phyloP scores from a whole-genome alignment of 2,888 invertebrate species.

The Nematopogon swammerdamellus region DNA sequence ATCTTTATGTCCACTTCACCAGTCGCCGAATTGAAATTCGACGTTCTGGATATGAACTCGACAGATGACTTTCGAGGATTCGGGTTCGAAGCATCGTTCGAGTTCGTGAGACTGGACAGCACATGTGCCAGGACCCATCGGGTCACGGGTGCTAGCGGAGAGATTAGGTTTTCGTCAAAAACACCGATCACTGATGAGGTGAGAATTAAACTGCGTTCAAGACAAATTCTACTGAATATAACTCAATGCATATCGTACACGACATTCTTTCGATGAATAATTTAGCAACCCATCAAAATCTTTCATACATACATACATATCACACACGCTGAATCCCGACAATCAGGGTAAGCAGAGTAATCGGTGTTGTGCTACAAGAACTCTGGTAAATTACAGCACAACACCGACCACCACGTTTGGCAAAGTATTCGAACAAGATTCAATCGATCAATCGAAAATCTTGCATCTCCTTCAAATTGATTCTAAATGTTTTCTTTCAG shows the following conservation, averaged over 20 bases:
- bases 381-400: no score
- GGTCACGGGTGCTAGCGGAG: constrained; percentile 74
- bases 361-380: no score
- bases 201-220: no score
- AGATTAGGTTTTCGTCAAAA: constrained; percentile 59
- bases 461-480: background rate
- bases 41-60: constrained; percentile 79
- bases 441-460: no score
- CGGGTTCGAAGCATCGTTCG: constrained; percentile 81
- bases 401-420: no score
- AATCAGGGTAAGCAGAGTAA: no score
- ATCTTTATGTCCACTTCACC: constrained; percentile 74
- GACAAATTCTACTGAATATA: no score
- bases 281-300: background rate
- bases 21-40: constrained; percentile 77
- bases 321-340: no score
- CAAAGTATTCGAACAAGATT: no score
- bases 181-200: constrained; percentile 52
- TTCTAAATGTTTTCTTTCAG: constrained; percentile 34
- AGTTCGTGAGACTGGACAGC: constrained; percentile 70
- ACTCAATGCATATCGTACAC: no score
- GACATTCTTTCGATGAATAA: no score
- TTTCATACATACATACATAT: no score
- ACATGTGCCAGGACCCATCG: constrained; percentile 68
- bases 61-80: constrained; percentile 82